These are phyloP conservation scores for Priocnemis perturbator DNA, from an alignment of 2,888 invertebrate species.

Conservation along the genomic window DNA sequence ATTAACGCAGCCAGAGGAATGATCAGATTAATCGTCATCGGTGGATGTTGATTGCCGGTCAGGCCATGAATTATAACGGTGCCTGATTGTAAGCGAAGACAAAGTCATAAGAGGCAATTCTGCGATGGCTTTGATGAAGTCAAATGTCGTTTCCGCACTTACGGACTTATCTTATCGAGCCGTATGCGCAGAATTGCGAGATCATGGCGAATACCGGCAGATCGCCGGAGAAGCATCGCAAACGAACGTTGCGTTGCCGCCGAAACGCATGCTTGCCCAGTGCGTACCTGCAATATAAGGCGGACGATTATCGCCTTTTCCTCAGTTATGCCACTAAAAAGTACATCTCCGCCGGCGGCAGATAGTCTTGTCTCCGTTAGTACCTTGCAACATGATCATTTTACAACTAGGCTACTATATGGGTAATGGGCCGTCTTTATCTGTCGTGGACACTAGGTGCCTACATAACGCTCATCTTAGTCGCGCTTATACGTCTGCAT, in stretches of 20 bases:
- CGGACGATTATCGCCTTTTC: constrained; percentile 42
- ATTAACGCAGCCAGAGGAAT: too few relatives aligned
- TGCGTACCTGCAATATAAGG: too few relatives aligned
- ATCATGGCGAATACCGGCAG: not conserved
- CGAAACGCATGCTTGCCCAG: not conserved
- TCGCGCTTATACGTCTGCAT: constrained; percentile 32
- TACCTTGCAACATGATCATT: constrained; percentile 47
- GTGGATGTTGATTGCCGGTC: too few relatives aligned
- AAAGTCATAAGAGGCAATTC: too few relatives aligned
- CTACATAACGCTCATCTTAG: constrained; percentile 1
- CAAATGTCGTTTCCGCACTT: too few relatives aligned
- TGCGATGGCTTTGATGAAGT: too few relatives aligned
- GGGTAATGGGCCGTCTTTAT: constrained; percentile 47
- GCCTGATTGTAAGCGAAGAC: too few relatives aligned
- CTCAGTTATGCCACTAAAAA: constrained; percentile 39
- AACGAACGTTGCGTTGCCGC: not conserved
- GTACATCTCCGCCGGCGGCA: constrained; percentile 35
- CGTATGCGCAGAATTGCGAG: not conserved
- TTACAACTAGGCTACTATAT: constrained; percentile 50
- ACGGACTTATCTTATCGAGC: too few relatives aligned
- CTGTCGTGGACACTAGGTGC: constrained; percentile 31
- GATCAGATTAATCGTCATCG: too few relatives aligned
- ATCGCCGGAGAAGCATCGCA: too few relatives aligned
- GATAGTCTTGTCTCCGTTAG: constrained; percentile 49
- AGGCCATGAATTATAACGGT: too few relatives aligned